Evolutionary conservation across 2,888 invertebrate genomes (phyloP).

Genomic region (Camptogramma bilineatum): DNA sequence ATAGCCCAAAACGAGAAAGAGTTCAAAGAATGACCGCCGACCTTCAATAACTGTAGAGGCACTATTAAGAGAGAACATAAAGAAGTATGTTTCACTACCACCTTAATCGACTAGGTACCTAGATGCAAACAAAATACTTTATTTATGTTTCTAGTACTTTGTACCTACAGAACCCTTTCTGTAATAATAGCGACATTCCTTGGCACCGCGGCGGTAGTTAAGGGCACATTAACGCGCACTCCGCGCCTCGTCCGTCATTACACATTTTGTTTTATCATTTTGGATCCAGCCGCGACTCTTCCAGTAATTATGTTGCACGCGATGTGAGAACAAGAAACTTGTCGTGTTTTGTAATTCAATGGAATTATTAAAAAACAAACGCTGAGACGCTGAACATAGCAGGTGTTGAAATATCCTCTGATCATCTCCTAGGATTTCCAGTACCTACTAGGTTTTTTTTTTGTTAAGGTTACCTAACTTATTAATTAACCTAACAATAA

Average conservation of each 20-base stretch:
- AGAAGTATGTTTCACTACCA: too few relatives aligned
- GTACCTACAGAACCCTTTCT: slow-evolving; percentile 9
- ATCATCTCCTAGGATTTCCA: not conserved
- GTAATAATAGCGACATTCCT: not conserved
- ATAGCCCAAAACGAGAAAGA: too few relatives aligned
- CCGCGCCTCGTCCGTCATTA: slow-evolving; percentile 43
- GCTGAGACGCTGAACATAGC: not conserved
- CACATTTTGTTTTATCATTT: slow-evolving; percentile 48
- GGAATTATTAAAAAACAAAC: not conserved
- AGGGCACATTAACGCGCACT: slow-evolving; percentile 30
- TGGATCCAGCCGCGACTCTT: slow-evolving; percentile 30
- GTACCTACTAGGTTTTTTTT: too few relatives aligned
- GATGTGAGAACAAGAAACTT: slow-evolving; percentile 12
- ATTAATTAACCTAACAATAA: too few relatives aligned
- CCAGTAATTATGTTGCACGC: slow-evolving; percentile 33
- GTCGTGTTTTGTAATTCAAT: slow-evolving; percentile 1
- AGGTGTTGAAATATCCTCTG: not conserved
- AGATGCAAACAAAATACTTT: too few relatives aligned
- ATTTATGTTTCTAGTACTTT: too few relatives aligned
- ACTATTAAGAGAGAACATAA: too few relatives aligned
- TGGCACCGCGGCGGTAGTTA: slow-evolving; percentile 11
- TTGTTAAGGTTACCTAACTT: too few relatives aligned
- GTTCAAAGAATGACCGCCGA: too few relatives aligned
- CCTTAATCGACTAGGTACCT: too few relatives aligned
- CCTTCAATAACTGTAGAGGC: too few relatives aligned